Evolutionary conservation across 2,797 vertebrate genomes (phyloP), one percentile per base, ranked within the genome.

Genomic region (Rhyacichthys aspro): DNA sequence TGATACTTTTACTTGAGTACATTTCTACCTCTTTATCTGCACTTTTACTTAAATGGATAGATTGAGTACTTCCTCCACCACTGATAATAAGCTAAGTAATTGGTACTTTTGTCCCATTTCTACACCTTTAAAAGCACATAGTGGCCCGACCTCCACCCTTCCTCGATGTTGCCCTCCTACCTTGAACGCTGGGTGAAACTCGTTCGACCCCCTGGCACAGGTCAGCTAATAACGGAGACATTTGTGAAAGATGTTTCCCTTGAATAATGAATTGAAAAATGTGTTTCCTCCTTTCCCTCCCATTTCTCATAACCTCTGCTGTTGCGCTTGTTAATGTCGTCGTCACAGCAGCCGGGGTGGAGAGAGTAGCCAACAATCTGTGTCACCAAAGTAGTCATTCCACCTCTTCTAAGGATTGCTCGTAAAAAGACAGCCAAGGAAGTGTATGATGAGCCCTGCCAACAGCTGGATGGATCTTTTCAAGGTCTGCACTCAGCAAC

Each of bases 171-270:
- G 74, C 77, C 70, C 70, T 81, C 70, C 79, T 77, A 88, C 91
- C 87, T 93, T 91, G 86, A 93, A 87, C 83, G 41, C 63, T 77
- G 81, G 82, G 73, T 88, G 78, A 87, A 90, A 86, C 81, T 87
- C 76, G 67, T 82, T 81, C 79, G 70, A 86, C 87, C 84, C 64
- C 70, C 61, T 74, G 60, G 75, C 70, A 10, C 46, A 79, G 92
- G 92, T 92, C 83, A 88, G 85, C 83, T 89, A 92, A 93, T 92
- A 91, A 76, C 84, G 54, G 88, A 90, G 85, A 90, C 87, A 64
- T 88, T 90, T 87, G 74, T 91, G 89, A 93, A 93, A 91, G 90
- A 91, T 88, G 80, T 82, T 93, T 94, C 91, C 91, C 82, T 75
- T 86, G 79, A 82, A 79, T 70, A 89, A 90, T 74, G 83, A 87